Base-by-base conservation (phyloP, 2,113 vertebrate species). In the Thalassoma bifasciatum region DNA sequence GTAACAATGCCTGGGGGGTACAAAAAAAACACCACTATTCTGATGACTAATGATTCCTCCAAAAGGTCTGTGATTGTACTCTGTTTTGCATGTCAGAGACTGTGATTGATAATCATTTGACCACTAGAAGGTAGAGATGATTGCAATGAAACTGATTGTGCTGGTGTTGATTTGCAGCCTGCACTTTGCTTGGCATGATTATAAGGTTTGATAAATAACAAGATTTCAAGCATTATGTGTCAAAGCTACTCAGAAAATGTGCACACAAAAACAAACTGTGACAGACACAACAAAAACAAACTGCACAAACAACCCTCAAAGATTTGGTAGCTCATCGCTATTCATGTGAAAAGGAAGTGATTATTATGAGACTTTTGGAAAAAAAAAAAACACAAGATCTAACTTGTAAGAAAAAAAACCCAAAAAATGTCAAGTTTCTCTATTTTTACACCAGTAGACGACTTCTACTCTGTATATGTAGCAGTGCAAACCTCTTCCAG, bases 161-260 rank as follows among this genome's bases (percentile, higher is more conserved):
- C 30, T 26, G 17, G 53, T 81, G 82, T 50, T 88, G 82, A 87
- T 86, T 88, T 88, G 83, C 71, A 86, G 86, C 83, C 74, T 85
- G 61, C 47, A 57, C 53, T 30, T 52, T 61, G 73, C 81, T 80
- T 85, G 75, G 87, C 84, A 86, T 91, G 86, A 79, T 58, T 72
- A 83, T 82, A 66, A 54, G 57, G 67, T 51, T 62, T 8, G 6
- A 49, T 72, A 58, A 75, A 72, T 65, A 42, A 67, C 36, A 52
- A 56, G 34, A 44, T 75, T 79, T 73, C 7, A 47, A 46, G 57
- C 37, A 47, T 66, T 77, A 30, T 54, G 50, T 49, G 57, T 56
- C 56, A 26, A 23, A 13, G 37, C 57, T 70, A 70, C 78, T 74
- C 70, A 77, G 26, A 57, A 66, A 69, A 63, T 51, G 37, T n/a